These are phyloP conservation scores for Pantherophis alleghaniensis DNA, from an alignment of 2,797 vertebrate genomes.

Conservation along the genomic window DNA sequence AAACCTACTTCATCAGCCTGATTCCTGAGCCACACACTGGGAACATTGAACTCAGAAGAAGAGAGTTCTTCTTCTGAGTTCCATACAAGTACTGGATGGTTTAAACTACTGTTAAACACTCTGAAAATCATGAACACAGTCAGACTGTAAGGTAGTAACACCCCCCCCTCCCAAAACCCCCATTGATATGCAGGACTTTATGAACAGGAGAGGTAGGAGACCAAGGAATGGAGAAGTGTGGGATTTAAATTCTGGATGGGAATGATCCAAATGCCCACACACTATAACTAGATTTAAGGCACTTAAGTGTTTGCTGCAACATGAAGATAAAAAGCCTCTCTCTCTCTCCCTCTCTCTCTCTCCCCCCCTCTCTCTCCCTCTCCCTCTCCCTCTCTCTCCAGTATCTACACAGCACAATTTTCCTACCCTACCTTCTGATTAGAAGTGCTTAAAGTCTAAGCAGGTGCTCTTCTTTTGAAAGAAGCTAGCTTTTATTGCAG, in stretches of 20 bases:
- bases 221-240: background rate
- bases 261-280: background rate
- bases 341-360: background rate
- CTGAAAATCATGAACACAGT: background rate
- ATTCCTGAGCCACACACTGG: background rate
- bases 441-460: background rate
- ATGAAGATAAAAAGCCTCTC: background rate
- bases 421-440: background rate
- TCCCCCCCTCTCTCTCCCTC: too few species aligned
- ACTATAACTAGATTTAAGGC: background rate
- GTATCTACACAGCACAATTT: background rate
- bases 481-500: slow-evolving; percentile 33
- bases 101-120: background rate
- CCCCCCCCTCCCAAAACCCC: background rate
- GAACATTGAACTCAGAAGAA: background rate
- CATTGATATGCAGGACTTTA: background rate
- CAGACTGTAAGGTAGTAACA: too few species aligned
- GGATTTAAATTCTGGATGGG: background rate
- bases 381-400: background rate
- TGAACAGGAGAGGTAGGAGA: background rate
- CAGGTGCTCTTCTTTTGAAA: background rate
- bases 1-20: too few species aligned
- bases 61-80: too few species aligned
- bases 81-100: background rate
- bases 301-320: background rate